Base-by-base conservation (phyloP, 2,888 invertebrate species). In the Ametastegia equiseti region DNA sequence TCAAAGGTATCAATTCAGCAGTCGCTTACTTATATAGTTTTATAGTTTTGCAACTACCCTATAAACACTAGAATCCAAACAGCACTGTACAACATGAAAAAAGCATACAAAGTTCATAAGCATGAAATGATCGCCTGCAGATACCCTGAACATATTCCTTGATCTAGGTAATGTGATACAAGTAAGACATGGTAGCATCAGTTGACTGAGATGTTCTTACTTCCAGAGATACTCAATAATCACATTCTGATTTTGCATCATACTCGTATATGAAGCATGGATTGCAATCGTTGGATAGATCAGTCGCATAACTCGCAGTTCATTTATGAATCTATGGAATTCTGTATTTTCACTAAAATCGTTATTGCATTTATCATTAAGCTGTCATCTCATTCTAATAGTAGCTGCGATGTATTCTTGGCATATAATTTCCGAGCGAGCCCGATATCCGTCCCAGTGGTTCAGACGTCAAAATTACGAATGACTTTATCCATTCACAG, bases 351-450 rank as follows among this genome's bases (percentile, higher is more conserved):
- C 11, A 67, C 65, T 67, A 19, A 36, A 67, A 39, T 36, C 39
- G 39, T 39, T 19, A 39, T 67, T 39, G 19, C 39, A 39, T 67
- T n/a, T 9, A 65, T 57, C 80, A 79, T 50, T 36, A 82, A 77
- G 27, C 71, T 36, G 45, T 83, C 82, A 80, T 83, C 84, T 83
- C 83, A 81, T 84, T 83, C 80, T 73, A 79, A 81, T 65, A 78
- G 65, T 27, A 45, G 19, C 19, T 39, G 19, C 39, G 11, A 65
- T 19, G 11, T 33, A 39, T 65, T 39, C 5, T n/a, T 65, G 11
- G 39, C 9, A 57, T 65, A n/a, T 65, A 39, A 65, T 7, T 65
- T 54, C 13, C 15, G 13, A 60, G 15, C 60, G 30, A 60, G 60
- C 60, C 30, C 5, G 15, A 47, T 47, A n/a, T 11, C 5, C 23